Conservation (phyloP, 2,797 vertebrate species). For the Hyperoplus immaculatus region DNA sequence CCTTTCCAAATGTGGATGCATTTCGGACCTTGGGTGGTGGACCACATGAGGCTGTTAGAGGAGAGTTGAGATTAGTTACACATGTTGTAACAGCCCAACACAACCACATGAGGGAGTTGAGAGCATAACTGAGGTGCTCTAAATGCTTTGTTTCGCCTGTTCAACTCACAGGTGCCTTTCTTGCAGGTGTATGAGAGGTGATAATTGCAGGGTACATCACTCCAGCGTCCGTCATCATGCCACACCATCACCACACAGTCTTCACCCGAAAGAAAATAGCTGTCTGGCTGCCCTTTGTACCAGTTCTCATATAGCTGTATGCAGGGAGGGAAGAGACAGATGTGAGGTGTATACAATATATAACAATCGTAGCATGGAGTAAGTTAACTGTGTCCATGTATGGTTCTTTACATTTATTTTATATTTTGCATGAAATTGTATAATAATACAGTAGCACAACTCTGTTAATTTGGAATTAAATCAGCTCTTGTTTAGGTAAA, state of each 20-base stretch:
- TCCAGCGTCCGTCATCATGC: slow-evolving; percentile 95
- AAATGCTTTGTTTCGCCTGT: background rate
- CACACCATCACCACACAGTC: slow-evolving; percentile 97
- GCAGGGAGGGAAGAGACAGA: background rate
- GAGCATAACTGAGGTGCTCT: background rate
- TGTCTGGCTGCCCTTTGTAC: slow-evolving; percentile 95
- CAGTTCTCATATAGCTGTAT: slow-evolving; percentile 95
- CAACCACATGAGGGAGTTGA: slow-evolving; percentile 17
- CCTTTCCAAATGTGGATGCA: slow-evolving; percentile 87
- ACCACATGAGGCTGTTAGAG: slow-evolving; percentile 89
- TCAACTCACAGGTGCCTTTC: slow-evolving; percentile 92
- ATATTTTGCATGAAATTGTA: background rate
- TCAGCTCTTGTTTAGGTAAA: background rate
- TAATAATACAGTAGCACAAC: background rate
- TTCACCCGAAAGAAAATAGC: slow-evolving; percentile 96
- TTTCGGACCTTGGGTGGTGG: slow-evolving; percentile 87
- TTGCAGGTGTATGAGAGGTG: slow-evolving; percentile 98
- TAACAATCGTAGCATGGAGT: background rate
- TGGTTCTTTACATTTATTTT: background rate
- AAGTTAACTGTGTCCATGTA: background rate
- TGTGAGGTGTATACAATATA: background rate
- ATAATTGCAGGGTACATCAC: slow-evolving; percentile 96
- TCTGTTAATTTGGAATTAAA: background rate
- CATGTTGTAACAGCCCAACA: background rate
- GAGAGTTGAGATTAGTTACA: background rate